A percentile compares a stretch with the other conserved stretches of the same genome.
These are phyloP conservation scores for Phenacoccus solenopsis DNA, from an alignment of 1,140 invertebrate species.

Conservation along the genomic window DNA sequence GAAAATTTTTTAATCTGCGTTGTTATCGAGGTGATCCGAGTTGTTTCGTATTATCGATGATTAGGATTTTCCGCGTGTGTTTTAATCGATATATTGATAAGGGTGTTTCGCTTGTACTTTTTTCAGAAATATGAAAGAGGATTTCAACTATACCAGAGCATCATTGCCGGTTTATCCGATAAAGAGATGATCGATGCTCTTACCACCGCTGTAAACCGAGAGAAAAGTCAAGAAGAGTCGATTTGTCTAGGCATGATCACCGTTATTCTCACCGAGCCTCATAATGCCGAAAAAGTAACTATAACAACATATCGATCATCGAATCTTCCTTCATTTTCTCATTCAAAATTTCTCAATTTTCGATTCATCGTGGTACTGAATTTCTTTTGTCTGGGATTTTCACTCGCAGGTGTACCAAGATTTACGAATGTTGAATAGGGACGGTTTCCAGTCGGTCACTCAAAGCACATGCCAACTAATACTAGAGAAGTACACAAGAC, in stretches of 20 bases:
- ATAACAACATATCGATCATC: too few relatives aligned
- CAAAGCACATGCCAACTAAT: conserved; percentile 69
- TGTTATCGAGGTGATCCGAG: too few relatives aligned
- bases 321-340: too few relatives aligned
- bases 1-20: not conserved
- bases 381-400: too few relatives aligned
- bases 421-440: conserved; percentile 73
- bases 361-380: too few relatives aligned
- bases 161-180: conserved; percentile 71
- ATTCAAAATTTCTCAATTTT: too few relatives aligned
- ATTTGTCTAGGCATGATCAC: conserved; percentile 80
- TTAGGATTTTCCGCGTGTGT: not conserved
- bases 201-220: conserved; percentile 75
- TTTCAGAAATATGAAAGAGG: conserved; percentile 81
- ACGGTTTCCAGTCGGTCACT: conserved; percentile 71
- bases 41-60: not conserved
- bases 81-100: not conserved
- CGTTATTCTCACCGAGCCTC: conserved; percentile 76
- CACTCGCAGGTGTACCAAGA: conserved; percentile 72
- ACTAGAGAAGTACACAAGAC: conserved; percentile 74
- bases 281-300: conserved; percentile 59
- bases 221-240: conserved; percentile 75
- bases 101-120: conserved; percentile 32
- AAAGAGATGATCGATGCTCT: conserved; percentile 86
- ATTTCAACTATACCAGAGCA: conserved; percentile 56